These are phyloP conservation scores for Atherinomorus stipes DNA, from an alignment of 2,113 vertebrate species.

Conservation along the genomic window DNA sequence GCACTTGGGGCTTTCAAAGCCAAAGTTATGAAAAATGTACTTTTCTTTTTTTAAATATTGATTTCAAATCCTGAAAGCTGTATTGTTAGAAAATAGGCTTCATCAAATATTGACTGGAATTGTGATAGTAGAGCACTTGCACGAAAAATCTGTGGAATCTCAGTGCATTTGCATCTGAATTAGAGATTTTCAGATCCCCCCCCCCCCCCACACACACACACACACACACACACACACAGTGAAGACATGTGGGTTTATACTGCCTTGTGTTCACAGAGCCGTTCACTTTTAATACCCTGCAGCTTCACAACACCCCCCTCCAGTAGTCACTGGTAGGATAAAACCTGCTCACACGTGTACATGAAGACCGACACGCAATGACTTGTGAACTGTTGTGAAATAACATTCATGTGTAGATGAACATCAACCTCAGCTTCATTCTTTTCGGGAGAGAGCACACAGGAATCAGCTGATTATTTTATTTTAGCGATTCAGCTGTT, in stretches of 20 bases:
- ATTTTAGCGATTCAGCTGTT: slow-evolving; percentile 40
- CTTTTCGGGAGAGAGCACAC: slow-evolving; percentile 16
- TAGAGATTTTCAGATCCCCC: slow-evolving; percentile 21
- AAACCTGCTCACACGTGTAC: slow-evolving; percentile 54
- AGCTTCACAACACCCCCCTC: slow-evolving; percentile 11
- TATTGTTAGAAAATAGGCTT: slow-evolving; percentile 78
- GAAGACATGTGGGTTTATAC: not conserved
- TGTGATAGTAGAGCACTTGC: slow-evolving; percentile 53
- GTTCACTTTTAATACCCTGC: slow-evolving; percentile 7
- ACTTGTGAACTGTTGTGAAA: slow-evolving; percentile 55
- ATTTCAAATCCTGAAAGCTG: slow-evolving; percentile 71
- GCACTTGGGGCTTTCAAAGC: slow-evolving; percentile 73
- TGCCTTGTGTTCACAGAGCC: slow-evolving; percentile 35
- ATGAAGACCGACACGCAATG: slow-evolving; percentile 45
- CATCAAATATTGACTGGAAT: slow-evolving; percentile 74
- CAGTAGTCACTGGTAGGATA: slow-evolving; percentile 22
- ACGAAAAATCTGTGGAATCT: slow-evolving; percentile 21
- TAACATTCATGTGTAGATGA: slow-evolving; percentile 61
- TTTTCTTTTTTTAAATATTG: slow-evolving; percentile 77
- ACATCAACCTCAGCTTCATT: slow-evolving; percentile 36
- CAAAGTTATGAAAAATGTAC: slow-evolving; percentile 75
- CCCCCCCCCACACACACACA: too few species aligned
- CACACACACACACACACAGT: slow-evolving; percentile 1
- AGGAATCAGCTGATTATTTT: slow-evolving; percentile 32
- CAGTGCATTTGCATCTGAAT: slow-evolving; percentile 39